A percentile compares a stretch with the other conserved stretches of the same genome.
Conservation (phyloP, 2,888 invertebrate species). For the Achlya flavicornis region DNA sequence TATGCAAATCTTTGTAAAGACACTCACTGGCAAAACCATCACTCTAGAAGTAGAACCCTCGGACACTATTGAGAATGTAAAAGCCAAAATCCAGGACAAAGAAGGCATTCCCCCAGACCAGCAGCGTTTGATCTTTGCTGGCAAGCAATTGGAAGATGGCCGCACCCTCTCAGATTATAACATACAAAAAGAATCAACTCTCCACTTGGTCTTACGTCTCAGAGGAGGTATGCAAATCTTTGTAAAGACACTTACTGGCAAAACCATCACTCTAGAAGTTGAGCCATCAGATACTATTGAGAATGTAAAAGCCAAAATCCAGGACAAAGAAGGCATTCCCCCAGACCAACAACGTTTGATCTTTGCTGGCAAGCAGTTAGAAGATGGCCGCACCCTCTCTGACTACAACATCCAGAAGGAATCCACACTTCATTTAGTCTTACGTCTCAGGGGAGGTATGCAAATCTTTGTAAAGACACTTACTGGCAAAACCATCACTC, state of each 20-base stretch:
- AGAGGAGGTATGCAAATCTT: conserved; percentile 56
- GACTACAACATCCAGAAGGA: conserved; percentile 64
- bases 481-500: conserved; percentile 54
- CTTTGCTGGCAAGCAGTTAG: conserved; percentile 50
- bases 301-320: conserved; percentile 53
- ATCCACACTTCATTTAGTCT: conserved; percentile 58
- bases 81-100: conserved; percentile 54
- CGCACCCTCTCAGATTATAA: conserved; percentile 52
- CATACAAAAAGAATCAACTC: conserved; percentile 51
- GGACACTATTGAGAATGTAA: conserved; percentile 49
- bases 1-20: conserved; percentile 58
- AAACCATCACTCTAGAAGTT: conserved; percentile 50
- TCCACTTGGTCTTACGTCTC: conserved; percentile 47
- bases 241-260: conserved; percentile 52
- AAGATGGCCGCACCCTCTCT: conserved; percentile 47
- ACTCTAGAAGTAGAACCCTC: conserved; percentile 49
- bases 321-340: conserved; percentile 52
- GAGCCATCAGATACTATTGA: conserved; percentile 52
- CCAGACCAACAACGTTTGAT: conserved; percentile 52
- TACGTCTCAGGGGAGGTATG: conserved; percentile 62
- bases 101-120: conserved; percentile 56
- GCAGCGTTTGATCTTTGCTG: conserved; percentile 50
- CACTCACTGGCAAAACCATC: conserved; percentile 50
- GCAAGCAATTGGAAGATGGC: conserved; percentile 51
- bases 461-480: conserved; percentile 57